These are phyloP conservation scores for Cettia cetti DNA, from an alignment of 2,113 vertebrate species.

Conservation along the genomic window DNA sequence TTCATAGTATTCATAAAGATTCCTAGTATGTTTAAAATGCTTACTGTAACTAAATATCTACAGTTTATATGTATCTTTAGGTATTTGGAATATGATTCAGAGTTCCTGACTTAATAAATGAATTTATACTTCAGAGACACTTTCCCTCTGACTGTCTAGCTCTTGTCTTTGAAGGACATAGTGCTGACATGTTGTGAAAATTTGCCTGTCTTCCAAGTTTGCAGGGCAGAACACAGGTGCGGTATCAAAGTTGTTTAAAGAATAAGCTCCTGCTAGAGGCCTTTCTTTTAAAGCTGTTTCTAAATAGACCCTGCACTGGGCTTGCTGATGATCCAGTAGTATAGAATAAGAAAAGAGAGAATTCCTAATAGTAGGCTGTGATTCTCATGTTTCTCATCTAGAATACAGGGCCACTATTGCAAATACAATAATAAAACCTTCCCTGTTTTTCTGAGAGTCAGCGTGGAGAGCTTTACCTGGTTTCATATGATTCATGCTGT, in stretches of 20 bases:
- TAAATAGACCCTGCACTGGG: not conserved
- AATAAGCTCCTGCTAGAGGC: not conserved
- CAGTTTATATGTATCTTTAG: not conserved
- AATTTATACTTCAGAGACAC: not conserved
- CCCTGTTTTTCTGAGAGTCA: not conserved
- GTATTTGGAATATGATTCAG: not conserved
- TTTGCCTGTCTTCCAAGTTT: not conserved
- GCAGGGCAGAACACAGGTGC: not conserved
- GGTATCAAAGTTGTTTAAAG: not conserved
- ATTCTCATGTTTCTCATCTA: not conserved
- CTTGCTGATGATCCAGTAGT: not conserved
- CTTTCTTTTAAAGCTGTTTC: not conserved
- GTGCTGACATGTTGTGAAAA: not conserved
- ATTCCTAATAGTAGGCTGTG: not conserved
- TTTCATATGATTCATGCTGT: not conserved
- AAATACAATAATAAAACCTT: not conserved
- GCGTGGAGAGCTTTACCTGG: not conserved
- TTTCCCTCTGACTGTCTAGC: not conserved
- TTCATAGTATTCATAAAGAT: not conserved
- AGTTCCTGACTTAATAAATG: not conserved
- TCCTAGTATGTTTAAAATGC: not conserved
- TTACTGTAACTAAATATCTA: not conserved
- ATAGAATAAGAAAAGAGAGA: not conserved
- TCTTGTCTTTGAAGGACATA: not conserved
- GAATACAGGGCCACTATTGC: not conserved